phyloP scores from a whole-genome alignment of 2,888 invertebrate genomes.

The Netelia virgata region DNA sequence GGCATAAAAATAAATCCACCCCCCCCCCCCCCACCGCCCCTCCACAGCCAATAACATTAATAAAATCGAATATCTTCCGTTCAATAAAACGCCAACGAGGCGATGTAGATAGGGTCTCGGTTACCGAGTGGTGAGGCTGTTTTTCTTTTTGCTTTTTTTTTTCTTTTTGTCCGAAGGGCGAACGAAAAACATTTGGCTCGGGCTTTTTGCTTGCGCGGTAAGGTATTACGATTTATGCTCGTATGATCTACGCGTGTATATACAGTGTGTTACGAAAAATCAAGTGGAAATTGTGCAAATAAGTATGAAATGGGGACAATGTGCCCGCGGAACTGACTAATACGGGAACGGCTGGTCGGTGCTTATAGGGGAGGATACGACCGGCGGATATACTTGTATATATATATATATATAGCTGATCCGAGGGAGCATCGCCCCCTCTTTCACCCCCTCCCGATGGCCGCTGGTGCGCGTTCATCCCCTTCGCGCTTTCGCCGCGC shows the following conservation, averaged over 20 bases:
- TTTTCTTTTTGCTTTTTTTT: slow-evolving; percentile 31
- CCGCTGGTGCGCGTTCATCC: slow-evolving; percentile 29
- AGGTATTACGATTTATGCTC: slow-evolving; percentile 31
- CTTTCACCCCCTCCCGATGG: slow-evolving; percentile 11
- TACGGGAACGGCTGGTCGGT: slow-evolving; percentile 74
- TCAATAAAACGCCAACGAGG: slow-evolving; percentile 80
- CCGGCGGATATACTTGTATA: slow-evolving; percentile 23
- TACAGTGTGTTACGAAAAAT: slow-evolving; percentile 75
- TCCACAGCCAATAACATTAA: slow-evolving; percentile 80
- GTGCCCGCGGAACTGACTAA: slow-evolving; percentile 83
- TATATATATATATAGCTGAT: slow-evolving; percentile 14
- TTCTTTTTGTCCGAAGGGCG: slow-evolving; percentile 31
- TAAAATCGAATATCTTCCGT: slow-evolving; percentile 83
- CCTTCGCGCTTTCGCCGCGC: slow-evolving; percentile 31
- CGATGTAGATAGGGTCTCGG: slow-evolving; percentile 57
- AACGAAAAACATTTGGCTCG: slow-evolving; percentile 73
- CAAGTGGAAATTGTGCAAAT: slow-evolving; percentile 84
- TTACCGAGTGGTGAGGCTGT: slow-evolving; percentile 58
- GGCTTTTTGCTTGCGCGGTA: slow-evolving; percentile 44
- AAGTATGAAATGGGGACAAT: slow-evolving; percentile 84
- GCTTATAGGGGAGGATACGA: slow-evolving; percentile 43
- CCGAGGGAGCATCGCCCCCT: slow-evolving; percentile 52
- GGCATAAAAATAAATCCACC: slow-evolving; percentile 54
- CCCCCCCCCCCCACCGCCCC: slow-evolving; percentile 72
- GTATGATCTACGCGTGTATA: slow-evolving; percentile 28